These are phyloP conservation scores for Agapornis canus DNA, from an alignment of 2,797 vertebrate species.

Conservation along the genomic window DNA sequence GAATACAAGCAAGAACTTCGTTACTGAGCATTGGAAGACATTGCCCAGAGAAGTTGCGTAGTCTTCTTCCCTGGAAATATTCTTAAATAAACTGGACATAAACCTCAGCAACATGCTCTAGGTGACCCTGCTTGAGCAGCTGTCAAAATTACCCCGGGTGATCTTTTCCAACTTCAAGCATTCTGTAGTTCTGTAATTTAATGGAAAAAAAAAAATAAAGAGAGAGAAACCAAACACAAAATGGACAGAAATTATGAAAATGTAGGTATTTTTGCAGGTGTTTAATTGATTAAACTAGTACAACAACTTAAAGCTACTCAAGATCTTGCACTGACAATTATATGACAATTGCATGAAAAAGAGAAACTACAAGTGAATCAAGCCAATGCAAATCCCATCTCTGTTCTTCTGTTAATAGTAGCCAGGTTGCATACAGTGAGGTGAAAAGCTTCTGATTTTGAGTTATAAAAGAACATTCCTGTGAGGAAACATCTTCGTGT, in stretches of 20 bases:
- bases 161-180: neutral
- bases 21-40: neutral
- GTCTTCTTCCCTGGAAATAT: neutral
- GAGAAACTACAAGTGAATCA: neutral
- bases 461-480: neutral
- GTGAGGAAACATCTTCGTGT: neutral
- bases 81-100: neutral
- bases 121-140: neutral
- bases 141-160: neutral
- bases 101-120: neutral
- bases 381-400: neutral
- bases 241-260: neutral
- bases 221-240: neutral
- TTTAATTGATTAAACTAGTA: neutral
- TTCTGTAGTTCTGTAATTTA: neutral
- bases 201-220: fast-evolving
- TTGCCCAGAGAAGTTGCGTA: neutral
- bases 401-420: neutral
- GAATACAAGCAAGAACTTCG: neutral
- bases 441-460: neutral
- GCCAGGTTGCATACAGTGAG: neutral
- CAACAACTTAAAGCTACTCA: neutral
- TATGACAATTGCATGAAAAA: neutral
- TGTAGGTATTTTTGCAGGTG: neutral
- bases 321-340: neutral